Percentiles rank a stretch among this genome's conserved stretches.
phyloP scores from a whole-genome alignment of 1,140 invertebrate species.

The Drosophila pectinifera region DNA sequence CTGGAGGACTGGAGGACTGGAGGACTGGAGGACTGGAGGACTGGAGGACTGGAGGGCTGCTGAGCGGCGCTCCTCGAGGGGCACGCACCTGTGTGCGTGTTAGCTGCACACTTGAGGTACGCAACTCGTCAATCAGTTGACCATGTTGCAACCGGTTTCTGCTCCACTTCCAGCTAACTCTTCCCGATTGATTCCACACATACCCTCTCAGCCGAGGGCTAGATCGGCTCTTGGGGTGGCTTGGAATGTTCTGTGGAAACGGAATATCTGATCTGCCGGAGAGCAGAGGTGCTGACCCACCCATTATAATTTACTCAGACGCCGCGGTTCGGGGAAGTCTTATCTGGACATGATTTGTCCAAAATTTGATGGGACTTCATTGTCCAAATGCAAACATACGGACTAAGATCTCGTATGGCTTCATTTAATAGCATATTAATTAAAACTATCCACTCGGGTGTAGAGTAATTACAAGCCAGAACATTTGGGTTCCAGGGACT shows the following conservation, averaged over 20 bases:
- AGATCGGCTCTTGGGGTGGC: slow-evolving; percentile 7
- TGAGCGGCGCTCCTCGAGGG: slow-evolving; percentile 7
- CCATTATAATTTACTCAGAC: slow-evolving; percentile 3
- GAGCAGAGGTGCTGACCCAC: not conserved
- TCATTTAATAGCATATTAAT: too few species aligned
- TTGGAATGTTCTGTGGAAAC: slow-evolving; percentile 11
- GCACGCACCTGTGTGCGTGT: slow-evolving; percentile 65
- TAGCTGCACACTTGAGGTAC: slow-evolving; percentile 70
- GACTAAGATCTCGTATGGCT: too few species aligned
- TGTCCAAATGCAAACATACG: too few species aligned
- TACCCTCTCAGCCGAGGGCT: slow-evolving; percentile 20
- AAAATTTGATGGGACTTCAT: slow-evolving; percentile 5
- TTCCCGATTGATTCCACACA: slow-evolving; percentile 37
- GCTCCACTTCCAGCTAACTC: slow-evolving; percentile 59
- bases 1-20: slow-evolving; percentile 15
- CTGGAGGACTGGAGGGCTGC: slow-evolving; percentile 8
- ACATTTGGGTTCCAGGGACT: too few species aligned
- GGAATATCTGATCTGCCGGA: slow-evolving; percentile 9
- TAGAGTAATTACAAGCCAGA: too few species aligned
- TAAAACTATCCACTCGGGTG: not conserved
- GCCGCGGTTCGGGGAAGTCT: not conserved
- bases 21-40: too few species aligned
- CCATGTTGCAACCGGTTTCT: slow-evolving; percentile 73
- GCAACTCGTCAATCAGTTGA: slow-evolving; percentile 80
- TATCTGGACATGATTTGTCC: slow-evolving; percentile 16